A percentile compares a stretch with the other conserved stretches of the same genome.
Conservation (phyloP, 2,113 vertebrate genomes). For the Tricholaema leucomelas region DNA sequence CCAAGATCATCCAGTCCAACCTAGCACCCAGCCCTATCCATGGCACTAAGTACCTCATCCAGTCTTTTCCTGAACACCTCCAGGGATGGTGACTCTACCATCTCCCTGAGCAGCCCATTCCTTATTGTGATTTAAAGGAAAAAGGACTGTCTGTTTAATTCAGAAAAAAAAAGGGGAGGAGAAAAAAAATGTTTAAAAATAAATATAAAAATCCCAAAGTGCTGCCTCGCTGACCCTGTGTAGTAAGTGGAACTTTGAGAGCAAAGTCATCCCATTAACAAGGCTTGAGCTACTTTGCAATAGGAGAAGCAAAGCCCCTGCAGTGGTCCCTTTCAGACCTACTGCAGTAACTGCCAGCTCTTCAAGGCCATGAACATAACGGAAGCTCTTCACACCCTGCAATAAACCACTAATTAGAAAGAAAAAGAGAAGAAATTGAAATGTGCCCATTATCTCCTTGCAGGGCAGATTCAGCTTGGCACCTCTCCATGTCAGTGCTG, state of each 20-base stretch:
- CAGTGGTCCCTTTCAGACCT: not conserved
- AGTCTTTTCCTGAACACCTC: too few species aligned
- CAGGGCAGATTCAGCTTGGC: not conserved
- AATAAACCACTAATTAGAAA: not conserved
- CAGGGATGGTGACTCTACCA: too few species aligned
- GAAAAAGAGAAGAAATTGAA: not conserved
- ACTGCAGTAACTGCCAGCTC: not conserved
- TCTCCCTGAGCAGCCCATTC: too few species aligned
- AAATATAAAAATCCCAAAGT: not conserved
- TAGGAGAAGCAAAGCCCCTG: not conserved
- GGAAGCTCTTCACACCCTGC: not conserved
- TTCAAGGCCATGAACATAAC: not conserved
- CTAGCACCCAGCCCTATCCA: too few species aligned
- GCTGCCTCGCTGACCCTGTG: not conserved
- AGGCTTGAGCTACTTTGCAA: not conserved
- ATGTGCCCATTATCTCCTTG: not conserved
- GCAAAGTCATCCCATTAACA: accelerated
- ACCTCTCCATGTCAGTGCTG: not conserved
- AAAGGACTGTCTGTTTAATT: not conserved
- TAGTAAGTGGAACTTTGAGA: not conserved
- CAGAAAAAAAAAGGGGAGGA: not conserved
- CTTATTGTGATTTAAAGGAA: not conserved
- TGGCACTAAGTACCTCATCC: too few species aligned
- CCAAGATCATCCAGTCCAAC: too few species aligned
- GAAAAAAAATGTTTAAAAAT: too few species aligned